Evolutionary conservation across 2,113 vertebrate genomes (phyloP).

Genomic region (Xerus inauris): DNA sequence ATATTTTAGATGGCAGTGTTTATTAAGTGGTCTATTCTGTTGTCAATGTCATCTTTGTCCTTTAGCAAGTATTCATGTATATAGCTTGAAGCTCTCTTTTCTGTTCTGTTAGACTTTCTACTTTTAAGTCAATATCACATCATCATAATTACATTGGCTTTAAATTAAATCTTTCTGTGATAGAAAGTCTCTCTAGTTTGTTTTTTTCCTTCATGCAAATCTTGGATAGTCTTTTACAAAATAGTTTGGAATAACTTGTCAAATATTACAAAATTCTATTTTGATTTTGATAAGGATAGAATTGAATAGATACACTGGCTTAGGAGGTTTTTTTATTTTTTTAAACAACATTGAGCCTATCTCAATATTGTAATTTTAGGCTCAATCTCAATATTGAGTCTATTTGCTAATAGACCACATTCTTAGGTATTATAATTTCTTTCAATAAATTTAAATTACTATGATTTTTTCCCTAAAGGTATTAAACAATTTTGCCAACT

Average conservation of each 20-base stretch:
- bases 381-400: background rate
- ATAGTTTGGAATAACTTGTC: background rate
- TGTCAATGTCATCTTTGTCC: background rate
- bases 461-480: background rate
- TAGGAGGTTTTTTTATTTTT: background rate
- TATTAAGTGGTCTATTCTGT: background rate
- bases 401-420: background rate
- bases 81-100: background rate
- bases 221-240: background rate
- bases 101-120: background rate
- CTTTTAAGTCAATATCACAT: background rate
- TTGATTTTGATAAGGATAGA: slow-evolving; percentile 27
- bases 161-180: background rate
- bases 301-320: background rate
- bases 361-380: background rate
- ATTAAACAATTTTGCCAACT: background rate
- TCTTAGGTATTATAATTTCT: background rate
- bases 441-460: slow-evolving; percentile 13
- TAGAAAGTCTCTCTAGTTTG: background rate
- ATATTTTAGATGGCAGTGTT: background rate
- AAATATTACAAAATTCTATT: background rate
- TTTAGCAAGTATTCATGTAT: background rate
- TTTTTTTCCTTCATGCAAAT: background rate
- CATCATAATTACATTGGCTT: background rate
- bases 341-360: background rate